Base-by-base conservation (phyloP, 2,797 vertebrate genomes). In the Myotis daubentonii region DNA sequence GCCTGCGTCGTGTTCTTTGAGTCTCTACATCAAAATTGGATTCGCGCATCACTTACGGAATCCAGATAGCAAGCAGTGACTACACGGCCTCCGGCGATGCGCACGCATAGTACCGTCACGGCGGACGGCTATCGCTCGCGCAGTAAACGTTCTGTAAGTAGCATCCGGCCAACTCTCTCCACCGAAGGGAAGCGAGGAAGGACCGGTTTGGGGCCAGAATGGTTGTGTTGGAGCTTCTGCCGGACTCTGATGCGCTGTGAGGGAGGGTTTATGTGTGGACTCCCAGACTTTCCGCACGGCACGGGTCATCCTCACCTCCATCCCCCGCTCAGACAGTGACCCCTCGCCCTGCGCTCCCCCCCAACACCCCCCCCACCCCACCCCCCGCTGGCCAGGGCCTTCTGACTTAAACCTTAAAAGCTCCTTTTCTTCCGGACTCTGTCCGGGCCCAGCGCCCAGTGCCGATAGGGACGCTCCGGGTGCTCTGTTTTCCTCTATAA, bases 221-320 rank as follows among this genome's bases (percentile, higher is more conserved):
- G 94, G 92, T 82, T 81, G 96, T 93, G 71, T 47, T 53, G 60
- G 49, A 93, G 41, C 80, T 96, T 68, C 88, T 97, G 85, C 78
- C 96, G 90, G 94, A 78, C 95, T 95, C 82, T 80, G 65, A 93
- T 83, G 82, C 96, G 90, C 96, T 91, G 60, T 92, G 89, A 95
- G 92, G 86, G 68, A 93, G 96, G 53, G 78, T 83, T 97, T 91
- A 87, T 89, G 97, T 92, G 90, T 81, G 16, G n/a, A 87, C 70
- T 38, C 1, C 1, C 94, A 92, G 96, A 92, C 75, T 96, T 98
- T 93, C 92, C 85, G 20, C 79, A 93, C 84, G n/a, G 49, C 74
- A 95, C 98, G 96, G 82, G 49, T 97, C 96, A 93, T 83, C 91
- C 96, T 97, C 96, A 94, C n/a, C 95, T 84, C 66, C 83, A 87